phyloP scores from a whole-genome alignment of 2,113 vertebrate species.

The Cinclus mexicanus region DNA sequence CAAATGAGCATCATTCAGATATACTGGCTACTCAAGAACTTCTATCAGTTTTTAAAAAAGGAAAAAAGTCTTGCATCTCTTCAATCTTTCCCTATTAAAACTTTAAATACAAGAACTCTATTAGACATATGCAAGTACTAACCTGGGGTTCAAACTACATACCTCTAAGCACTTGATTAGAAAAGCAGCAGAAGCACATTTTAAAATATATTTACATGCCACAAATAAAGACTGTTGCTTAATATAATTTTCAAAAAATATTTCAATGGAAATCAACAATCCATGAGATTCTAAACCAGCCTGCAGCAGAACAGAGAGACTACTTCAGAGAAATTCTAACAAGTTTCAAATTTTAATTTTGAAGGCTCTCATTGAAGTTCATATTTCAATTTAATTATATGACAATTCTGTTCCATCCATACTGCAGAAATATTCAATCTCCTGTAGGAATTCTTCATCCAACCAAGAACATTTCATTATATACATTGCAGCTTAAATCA shows the following conservation, averaged over 20 bases:
- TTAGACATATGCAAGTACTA: background rate
- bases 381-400: background rate
- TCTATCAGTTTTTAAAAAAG: background rate
- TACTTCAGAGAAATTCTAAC: background rate
- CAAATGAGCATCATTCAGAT: background rate
- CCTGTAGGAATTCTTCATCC: background rate
- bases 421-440: background rate
- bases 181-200: background rate
- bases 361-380: background rate
- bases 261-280: background rate
- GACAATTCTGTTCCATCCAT: background rate
- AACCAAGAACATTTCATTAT: background rate
- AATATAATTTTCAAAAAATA: background rate
- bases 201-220: background rate
- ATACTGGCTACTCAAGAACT: background rate
- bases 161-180: background rate
- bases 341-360: background rate
- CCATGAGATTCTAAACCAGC: background rate
- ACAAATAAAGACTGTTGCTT: background rate
- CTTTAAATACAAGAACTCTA: background rate
- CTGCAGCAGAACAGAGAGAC: background rate
- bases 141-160: background rate
- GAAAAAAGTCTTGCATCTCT: background rate
- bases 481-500: background rate
- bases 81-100: background rate